A percentile compares a stretch with the other conserved stretches of the same genome.
Conservation (phyloP, 2,888 invertebrate species). For the Parnassius smintheus region DNA sequence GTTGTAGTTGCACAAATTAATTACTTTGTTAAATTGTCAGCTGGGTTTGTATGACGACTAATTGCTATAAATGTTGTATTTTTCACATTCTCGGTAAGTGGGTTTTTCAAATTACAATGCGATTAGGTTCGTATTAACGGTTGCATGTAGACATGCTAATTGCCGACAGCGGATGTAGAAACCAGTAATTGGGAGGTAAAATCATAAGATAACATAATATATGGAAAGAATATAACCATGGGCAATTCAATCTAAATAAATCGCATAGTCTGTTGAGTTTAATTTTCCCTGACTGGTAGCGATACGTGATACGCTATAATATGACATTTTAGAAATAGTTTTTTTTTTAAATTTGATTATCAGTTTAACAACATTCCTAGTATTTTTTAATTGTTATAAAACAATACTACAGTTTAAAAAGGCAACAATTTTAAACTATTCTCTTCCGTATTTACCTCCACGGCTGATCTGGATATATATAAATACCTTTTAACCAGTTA, state of each 20-base stretch:
- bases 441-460: too few relatives aligned
- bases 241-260: constrained; percentile 22
- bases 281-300: constrained; percentile 4
- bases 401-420: background rate
- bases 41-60: constrained; percentile 62
- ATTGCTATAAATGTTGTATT: constrained; percentile 73
- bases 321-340: too few relatives aligned
- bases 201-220: constrained; percentile 61
- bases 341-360: too few relatives aligned
- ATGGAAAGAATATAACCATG: constrained; percentile 40
- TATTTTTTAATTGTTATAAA: background rate
- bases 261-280: constrained; percentile 5
- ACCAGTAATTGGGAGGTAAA: constrained; percentile 72
- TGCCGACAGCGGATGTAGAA: constrained; percentile 69
- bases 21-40: constrained; percentile 64
- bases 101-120: constrained; percentile 67
- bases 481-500: background rate
- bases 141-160: constrained; percentile 75
- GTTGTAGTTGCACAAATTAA: constrained; percentile 55
- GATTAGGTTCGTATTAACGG: constrained; percentile 72
- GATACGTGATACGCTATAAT: background rate
- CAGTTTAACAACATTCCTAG: too few relatives aligned
- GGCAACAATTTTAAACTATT: background rate
- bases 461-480: too few relatives aligned
- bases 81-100: constrained; percentile 71